Percentiles rank a stretch among this genome's conserved stretches.
Evolutionary conservation across 30 jellyfish, hydroid and myxozoan species (phyloP).

Genomic region (Phacellophora camtschatica): DNA sequence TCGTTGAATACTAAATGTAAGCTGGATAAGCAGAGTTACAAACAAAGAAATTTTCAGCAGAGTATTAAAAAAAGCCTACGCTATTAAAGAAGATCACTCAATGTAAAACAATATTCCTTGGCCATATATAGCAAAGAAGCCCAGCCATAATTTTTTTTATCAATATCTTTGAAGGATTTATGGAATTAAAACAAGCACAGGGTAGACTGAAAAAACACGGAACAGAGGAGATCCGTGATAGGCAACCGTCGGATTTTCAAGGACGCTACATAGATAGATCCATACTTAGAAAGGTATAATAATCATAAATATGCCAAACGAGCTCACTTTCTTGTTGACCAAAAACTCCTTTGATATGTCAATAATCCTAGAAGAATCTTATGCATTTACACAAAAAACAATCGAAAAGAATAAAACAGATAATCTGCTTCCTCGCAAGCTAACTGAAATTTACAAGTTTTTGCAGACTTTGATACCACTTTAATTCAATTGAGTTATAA

Average conservation of each 20-base stretch:
- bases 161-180: constrained; percentile 12
- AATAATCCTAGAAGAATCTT: neutral
- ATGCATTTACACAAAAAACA: too few relatives aligned
- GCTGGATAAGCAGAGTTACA: constrained; percentile 34
- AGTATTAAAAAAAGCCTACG: neutral
- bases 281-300: neutral
- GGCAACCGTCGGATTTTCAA: neutral
- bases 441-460: neutral
- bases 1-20: constrained; percentile 23
- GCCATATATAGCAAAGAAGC: constrained; percentile 20
- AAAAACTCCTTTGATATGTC: neutral
- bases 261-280: neutral
- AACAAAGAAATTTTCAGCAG: neutral
- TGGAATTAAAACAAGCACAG: neutral
- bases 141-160: constrained; percentile 2
- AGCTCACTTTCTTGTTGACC: neutral
- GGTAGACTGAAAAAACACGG: neutral
- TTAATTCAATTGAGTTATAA: too few relatives aligned
- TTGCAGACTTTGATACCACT: too few relatives aligned
- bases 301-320: neutral
- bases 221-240: too few relatives aligned
- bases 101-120: constrained; percentile 17
- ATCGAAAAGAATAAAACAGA: too few relatives aligned
- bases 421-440: too few relatives aligned
- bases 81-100: constrained; percentile 13